These are phyloP conservation scores for Aythya baeri DNA, from an alignment of 2,113 vertebrate species.

Conservation along the genomic window DNA sequence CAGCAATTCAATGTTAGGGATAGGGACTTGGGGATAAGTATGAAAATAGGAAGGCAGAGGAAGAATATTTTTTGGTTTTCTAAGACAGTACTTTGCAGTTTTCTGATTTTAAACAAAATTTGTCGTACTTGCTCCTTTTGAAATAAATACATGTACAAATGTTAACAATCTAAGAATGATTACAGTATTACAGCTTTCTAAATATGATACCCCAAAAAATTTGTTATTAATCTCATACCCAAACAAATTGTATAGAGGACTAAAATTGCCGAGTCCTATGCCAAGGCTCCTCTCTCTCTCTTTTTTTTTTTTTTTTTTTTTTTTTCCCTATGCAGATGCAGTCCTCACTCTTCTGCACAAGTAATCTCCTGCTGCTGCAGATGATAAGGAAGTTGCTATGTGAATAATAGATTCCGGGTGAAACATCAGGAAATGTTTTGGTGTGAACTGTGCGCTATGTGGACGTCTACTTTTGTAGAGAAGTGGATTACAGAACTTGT, in stretches of 20 bases:
- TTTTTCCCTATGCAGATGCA: neutral
- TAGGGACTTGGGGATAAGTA: neutral
- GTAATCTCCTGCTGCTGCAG: neutral
- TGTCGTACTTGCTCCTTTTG: neutral
- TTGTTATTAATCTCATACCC: neutral
- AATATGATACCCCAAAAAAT: neutral
- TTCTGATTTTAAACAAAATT: neutral
- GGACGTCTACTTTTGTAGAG: neutral
- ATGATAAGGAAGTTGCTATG: neutral
- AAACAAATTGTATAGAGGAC: neutral
- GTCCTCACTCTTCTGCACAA: neutral
- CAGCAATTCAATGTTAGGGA: neutral
- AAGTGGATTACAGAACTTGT: neutral
- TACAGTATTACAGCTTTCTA: neutral
- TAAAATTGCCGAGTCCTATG: neutral
- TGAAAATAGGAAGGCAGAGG: neutral
- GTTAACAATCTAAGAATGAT: neutral
- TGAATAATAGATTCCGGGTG: neutral
- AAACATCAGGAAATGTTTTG: neutral
- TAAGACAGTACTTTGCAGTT: neutral
- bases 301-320: neutral
- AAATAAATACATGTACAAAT: neutral
- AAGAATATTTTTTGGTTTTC: neutral
- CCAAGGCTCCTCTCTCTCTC: neutral
- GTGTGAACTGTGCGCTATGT: neutral